Evolutionary conservation across 1,140 invertebrate species (phyloP).

Genomic region (Octopus sinensis): DNA sequence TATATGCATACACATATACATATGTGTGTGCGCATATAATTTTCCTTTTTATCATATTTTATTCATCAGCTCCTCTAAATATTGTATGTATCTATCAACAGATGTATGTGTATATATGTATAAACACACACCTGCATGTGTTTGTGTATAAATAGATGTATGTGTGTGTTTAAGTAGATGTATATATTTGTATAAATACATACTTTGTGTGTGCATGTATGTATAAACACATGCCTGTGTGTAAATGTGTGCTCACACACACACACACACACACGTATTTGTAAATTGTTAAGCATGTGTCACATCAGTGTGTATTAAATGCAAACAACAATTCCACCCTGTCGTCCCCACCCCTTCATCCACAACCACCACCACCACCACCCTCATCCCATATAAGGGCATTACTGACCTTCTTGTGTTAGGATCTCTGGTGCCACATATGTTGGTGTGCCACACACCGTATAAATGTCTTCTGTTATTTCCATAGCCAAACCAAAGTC

Average conservation of each 20-base stretch:
- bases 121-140: neutral
- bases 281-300: neutral
- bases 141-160: neutral
- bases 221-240: neutral
- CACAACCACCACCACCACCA: too few species aligned
- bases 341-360: too few species aligned
- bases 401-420: constrained; percentile 84
- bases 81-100: too few species aligned
- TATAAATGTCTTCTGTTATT: constrained; percentile 74
- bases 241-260: neutral
- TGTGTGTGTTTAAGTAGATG: neutral
- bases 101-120: neutral
- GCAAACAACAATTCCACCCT: too few species aligned
- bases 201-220: neutral
- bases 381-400: neutral
- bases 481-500: constrained; percentile 97
- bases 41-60: too few species aligned
- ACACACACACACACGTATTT: neutral
- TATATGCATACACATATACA: too few species aligned
- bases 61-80: too few species aligned
- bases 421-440: constrained; percentile 98
- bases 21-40: too few species aligned
- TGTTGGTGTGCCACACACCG: constrained; percentile 95
- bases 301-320: too few species aligned
- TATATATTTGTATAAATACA: neutral